Conservation (phyloP, 2,113 vertebrate species). For the Orthonyx spaldingii region DNA sequence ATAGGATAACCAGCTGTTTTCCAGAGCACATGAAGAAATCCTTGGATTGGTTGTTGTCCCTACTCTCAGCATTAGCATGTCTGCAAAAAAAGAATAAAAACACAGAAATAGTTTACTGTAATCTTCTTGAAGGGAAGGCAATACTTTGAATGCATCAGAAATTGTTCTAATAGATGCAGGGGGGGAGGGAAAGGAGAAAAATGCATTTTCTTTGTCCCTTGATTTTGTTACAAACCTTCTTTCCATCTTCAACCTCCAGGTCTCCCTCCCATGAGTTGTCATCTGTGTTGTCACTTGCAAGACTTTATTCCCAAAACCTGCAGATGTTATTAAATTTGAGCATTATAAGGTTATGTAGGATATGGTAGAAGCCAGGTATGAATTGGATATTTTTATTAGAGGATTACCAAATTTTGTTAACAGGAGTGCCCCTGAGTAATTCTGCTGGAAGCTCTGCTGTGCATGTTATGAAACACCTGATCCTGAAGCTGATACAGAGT, state of each 20-base stretch:
- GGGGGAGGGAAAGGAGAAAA: neutral
- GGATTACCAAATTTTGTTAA: slow-evolving; percentile 61
- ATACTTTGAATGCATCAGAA: neutral
- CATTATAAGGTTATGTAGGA: slow-evolving; percentile 60
- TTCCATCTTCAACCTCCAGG: neutral
- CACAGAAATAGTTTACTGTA: neutral
- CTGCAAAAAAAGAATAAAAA: neutral
- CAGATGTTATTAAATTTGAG: slow-evolving; percentile 64
- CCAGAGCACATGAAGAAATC: neutral
- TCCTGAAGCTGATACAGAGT: neutral
- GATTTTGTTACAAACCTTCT: neutral
- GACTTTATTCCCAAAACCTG: slow-evolving; percentile 18
- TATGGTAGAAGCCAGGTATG: slow-evolving; percentile 8
- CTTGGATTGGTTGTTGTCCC: neutral
- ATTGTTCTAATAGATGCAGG: neutral
- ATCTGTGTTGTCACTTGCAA: slow-evolving; percentile 34
- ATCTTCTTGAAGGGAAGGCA: neutral
- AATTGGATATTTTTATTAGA: slow-evolving; percentile 61
- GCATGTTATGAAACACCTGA: slow-evolving; percentile 31
- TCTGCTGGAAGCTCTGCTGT: slow-evolving; percentile 15
- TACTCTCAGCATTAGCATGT: neutral
- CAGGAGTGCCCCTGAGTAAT: neutral
- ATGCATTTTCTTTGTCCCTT: neutral
- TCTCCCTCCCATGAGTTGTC: neutral
- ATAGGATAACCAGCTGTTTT: slow-evolving; percentile 29